phyloP scores from a whole-genome alignment of 2,113 vertebrate genomes.

The Odobenus rosmarus region DNA sequence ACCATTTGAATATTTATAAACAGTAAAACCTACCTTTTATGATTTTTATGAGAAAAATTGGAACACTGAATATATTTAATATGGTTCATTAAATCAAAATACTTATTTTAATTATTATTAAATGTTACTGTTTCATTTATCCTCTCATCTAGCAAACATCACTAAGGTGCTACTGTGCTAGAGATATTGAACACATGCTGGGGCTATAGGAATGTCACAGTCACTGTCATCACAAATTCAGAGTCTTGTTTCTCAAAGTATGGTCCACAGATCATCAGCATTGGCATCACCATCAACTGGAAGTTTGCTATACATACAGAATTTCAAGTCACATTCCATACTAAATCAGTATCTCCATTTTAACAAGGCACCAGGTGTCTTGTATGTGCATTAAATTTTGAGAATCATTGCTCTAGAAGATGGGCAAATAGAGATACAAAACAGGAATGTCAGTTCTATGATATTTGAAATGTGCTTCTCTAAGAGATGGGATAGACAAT shows the following conservation, averaged over 20 bases:
- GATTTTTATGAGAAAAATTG: not conserved
- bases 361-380: not conserved
- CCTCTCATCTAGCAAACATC: not conserved
- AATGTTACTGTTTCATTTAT: not conserved
- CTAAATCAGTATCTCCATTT: not conserved
- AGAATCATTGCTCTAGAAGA: not conserved
- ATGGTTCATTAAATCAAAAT: not conserved
- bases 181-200: too few species aligned
- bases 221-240: not conserved
- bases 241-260: not conserved
- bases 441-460: not conserved
- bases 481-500: not conserved
- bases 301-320: not conserved
- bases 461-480: not conserved
- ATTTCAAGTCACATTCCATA: not conserved
- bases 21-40: not conserved
- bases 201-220: too few species aligned
- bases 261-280: not conserved
- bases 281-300: not conserved
- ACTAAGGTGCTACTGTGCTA: not conserved
- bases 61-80: not conserved
- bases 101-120: not conserved
- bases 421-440: not conserved
- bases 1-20: not conserved
- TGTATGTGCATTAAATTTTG: not conserved